Conservation (phyloP, 2,888 invertebrate species). For the Mechanitis mazaeus region DNA sequence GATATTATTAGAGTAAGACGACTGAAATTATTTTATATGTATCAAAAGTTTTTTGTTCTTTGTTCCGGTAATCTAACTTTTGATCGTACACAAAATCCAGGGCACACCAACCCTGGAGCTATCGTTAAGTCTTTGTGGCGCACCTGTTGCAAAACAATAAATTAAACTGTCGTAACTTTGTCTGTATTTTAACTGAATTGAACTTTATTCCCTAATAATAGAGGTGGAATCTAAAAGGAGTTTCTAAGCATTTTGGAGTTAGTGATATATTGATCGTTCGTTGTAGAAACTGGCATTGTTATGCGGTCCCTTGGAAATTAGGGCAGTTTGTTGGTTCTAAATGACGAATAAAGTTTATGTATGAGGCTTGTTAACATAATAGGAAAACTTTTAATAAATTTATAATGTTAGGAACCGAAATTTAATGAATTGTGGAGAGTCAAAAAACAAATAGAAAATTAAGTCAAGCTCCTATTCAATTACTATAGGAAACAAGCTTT, state of each 20-base stretch:
- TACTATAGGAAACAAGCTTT: too few species aligned
- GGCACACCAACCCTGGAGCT: constrained; percentile 20
- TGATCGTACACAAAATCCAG: constrained; percentile 20
- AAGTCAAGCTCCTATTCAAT: too few species aligned
- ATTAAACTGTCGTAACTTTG: constrained; percentile 16
- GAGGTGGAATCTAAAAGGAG: constrained; percentile 6
- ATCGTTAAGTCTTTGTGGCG: constrained; percentile 21
- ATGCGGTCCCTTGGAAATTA: constrained; percentile 25
- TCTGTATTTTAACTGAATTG: constrained; percentile 6
- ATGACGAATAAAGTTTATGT: constrained; percentile 12
- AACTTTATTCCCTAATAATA: constrained; percentile 6
- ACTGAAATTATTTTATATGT: constrained; percentile 8
- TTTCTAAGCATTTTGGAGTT: constrained; percentile 13
- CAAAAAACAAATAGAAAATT: too few species aligned
- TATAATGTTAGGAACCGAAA: not conserved
- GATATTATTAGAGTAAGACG: not conserved
- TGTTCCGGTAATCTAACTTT: constrained; percentile 21
- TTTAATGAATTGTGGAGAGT: not conserved
- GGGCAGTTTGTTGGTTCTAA: constrained; percentile 21
- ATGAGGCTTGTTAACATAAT: constrained; percentile 2
- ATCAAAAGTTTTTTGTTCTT: constrained; percentile 12
- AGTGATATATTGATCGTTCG: constrained; percentile 28
- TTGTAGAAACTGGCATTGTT: constrained; percentile 28
- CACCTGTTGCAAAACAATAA: constrained; percentile 25
- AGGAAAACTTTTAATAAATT: not conserved